These are phyloP conservation scores for Rhopalosiphum padi DNA, from an alignment of 1,140 invertebrate genomes.

Conservation along the genomic window DNA sequence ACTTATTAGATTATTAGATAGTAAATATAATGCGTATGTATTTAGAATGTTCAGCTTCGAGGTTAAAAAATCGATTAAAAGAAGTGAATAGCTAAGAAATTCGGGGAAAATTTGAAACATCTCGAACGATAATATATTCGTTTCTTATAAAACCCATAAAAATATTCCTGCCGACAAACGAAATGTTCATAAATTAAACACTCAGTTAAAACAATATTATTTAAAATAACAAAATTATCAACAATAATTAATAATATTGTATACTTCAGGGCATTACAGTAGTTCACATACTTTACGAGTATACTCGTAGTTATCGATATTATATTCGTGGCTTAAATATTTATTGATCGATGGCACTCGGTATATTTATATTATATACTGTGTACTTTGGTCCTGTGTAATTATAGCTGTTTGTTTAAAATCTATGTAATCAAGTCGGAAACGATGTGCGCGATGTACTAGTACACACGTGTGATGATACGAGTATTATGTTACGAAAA, in stretches of 20 bases:
- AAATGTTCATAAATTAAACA: not conserved
- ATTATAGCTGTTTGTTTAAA: not conserved
- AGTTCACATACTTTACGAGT: not conserved
- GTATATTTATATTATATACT: not conserved
- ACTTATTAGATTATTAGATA: no score
- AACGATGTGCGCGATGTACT: not conserved
- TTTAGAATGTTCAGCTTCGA: not conserved
- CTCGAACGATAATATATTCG: not conserved
- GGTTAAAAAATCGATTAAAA: not conserved
- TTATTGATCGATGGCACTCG: not conserved
- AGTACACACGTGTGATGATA: not conserved
- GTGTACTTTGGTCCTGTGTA: not conserved
- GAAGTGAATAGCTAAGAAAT: not conserved
- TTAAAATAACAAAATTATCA: not conserved
- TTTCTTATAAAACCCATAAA: not conserved
- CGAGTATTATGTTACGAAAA: not conserved
- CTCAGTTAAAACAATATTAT: not conserved
- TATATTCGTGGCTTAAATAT: not conserved
- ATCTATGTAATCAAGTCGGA: not conserved
- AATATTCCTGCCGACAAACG: not conserved
- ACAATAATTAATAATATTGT: not conserved
- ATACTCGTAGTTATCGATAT: not conserved
- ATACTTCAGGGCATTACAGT: not conserved
- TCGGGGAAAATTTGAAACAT: not conserved
- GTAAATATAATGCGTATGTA: not conserved